A percentile compares a stretch with the other conserved stretches of the same genome.
Conservation (phyloP, 2,797 vertebrate genomes). For the Arremon aurantiirostris region DNA sequence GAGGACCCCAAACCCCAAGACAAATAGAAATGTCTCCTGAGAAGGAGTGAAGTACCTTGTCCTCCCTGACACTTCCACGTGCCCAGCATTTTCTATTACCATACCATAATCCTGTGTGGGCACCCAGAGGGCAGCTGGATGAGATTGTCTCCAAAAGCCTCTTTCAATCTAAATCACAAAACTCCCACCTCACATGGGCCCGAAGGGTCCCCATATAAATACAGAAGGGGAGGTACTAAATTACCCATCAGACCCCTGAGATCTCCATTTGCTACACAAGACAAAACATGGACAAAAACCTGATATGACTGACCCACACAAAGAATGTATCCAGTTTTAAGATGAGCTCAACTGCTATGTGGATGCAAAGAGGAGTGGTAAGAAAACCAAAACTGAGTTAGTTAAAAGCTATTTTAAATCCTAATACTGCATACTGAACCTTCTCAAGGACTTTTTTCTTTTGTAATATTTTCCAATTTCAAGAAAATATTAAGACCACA, state of each 20-base stretch:
- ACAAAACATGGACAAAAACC: background rate
- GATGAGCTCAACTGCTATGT: background rate
- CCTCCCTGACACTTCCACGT: background rate
- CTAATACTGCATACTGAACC: background rate
- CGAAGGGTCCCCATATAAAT: background rate
- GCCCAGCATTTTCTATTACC: background rate
- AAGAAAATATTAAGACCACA: background rate
- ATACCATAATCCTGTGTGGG: background rate
- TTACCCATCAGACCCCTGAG: background rate
- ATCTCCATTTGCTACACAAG: background rate
- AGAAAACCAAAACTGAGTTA: background rate
- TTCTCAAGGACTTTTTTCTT: background rate
- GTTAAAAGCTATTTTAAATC: background rate
- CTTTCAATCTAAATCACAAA: background rate
- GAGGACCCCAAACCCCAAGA: background rate
- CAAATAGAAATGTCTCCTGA: background rate
- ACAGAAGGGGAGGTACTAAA: background rate
- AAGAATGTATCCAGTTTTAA: background rate
- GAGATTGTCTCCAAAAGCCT: background rate
- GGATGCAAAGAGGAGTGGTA: background rate
- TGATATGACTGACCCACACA: background rate
- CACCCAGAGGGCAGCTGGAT: background rate
- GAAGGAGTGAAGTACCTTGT: background rate
- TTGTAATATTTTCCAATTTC: background rate
- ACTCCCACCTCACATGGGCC: background rate